Percentiles rank a stretch among this genome's conserved stretches.
These are phyloP conservation scores for Mesembrinibis cayennensis DNA, from an alignment of 2,113 vertebrate genomes.

Conservation along the genomic window DNA sequence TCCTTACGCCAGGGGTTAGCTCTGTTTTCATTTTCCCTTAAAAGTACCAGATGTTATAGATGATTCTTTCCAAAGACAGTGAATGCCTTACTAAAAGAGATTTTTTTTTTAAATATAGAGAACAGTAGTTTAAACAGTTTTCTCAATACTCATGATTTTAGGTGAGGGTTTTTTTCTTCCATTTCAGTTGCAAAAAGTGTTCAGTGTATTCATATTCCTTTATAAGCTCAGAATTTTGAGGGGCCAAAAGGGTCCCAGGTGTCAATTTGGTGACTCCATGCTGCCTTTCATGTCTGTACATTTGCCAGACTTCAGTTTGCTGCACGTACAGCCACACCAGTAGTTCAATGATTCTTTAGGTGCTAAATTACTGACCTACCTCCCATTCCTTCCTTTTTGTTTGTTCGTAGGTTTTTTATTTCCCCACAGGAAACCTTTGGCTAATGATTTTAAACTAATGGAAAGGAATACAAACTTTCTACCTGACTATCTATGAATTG, in stretches of 20 bases:
- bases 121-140: background rate
- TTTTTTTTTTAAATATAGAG: background rate
- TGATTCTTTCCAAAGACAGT: background rate
- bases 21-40: background rate
- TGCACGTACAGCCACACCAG: accelerated
- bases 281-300: background rate
- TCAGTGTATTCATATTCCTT: background rate
- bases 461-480: background rate
- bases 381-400: background rate
- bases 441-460: background rate
- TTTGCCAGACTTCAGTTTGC: background rate
- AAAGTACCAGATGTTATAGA: background rate
- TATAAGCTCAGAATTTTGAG: background rate
- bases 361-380: background rate
- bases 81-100: background rate
- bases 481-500: background rate
- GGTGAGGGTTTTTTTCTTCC: background rate
- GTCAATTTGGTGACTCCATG: background rate
- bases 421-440: background rate
- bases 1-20: background rate
- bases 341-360: background rate
- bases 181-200: background rate
- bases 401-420: background rate
- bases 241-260: background rate
- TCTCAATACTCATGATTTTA: background rate